These are phyloP conservation scores for Heterohyrax brucei DNA, from an alignment of 2,797 vertebrate genomes.

Conservation along the genomic window DNA sequence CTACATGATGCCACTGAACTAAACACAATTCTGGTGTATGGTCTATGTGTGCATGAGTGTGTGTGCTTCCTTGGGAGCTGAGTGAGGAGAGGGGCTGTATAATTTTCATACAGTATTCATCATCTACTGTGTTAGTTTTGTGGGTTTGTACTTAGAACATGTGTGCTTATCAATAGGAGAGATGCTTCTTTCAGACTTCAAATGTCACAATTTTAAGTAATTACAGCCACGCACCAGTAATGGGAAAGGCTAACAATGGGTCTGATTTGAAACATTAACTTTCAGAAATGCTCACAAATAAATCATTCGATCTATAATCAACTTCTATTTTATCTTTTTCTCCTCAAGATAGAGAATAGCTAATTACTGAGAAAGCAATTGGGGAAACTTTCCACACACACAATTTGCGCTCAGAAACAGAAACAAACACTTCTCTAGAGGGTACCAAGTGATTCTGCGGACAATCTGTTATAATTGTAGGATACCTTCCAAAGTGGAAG, in stretches of 20 bases:
- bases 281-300: constrained; percentile 64
- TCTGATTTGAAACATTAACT: constrained; percentile 79
- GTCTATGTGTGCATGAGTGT: too few species aligned
- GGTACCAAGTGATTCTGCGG: not conserved
- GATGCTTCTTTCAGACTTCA: constrained; percentile 63
- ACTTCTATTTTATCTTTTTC: constrained; percentile 63
- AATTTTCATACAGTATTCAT: not conserved
- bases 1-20: accelerated
- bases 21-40: not conserved
- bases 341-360: constrained; percentile 72
- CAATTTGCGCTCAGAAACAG: constrained; percentile 71
- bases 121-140: not conserved
- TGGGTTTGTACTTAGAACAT: constrained; percentile 47
- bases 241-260: constrained; percentile 57
- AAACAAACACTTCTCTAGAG: constrained; percentile 67
- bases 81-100: not conserved
- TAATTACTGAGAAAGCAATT: constrained; percentile 71
- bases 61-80: not conserved
- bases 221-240: constrained; percentile 60
- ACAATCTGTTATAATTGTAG: not conserved
- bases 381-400: constrained; percentile 17
- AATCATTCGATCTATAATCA: constrained; percentile 75
- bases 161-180: constrained; percentile 47
- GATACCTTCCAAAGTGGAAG: constrained; percentile 7
- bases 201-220: constrained; percentile 64